Base-by-base conservation (phyloP, 2,888 invertebrate genomes). In the Microctonus brassicae region DNA sequence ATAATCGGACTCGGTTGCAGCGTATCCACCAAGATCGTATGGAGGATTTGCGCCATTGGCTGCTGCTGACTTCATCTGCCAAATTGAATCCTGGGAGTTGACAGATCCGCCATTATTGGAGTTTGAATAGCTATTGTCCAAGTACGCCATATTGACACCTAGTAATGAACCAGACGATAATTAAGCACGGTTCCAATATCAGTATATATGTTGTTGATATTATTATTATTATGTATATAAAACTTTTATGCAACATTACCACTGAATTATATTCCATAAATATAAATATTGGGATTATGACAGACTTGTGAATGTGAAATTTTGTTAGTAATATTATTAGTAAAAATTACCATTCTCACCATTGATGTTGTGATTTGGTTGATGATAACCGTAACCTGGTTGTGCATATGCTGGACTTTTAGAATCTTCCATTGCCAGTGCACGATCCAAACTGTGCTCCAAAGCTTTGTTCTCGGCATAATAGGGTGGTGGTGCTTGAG, bases 91-190 rank as follows among this genome's bases (percentile, higher is more conserved):
- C 88, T 97, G 97, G 4, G 96, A 97, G 89, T 97, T 96, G 71
- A 97, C 96, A 81, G 96, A 96, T 78, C 97, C 97, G n/a, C 96
- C 96, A 88, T 96, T 96, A 89, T 96, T 96, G 73, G 96, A 96
- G 87, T 96, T 96, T 73, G 96, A 95, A 88, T 96, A 96, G 87
- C 95, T 95, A 88, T 95, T 95, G 87, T 96, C 96, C 89, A 95
- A 92, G 89, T 96, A 96, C 76, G 94, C 95, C 93, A 95, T 94
- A 88, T 95, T 95, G 76, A 93, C 93, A 92, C 95, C 95, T 94
- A 75, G 29, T 13, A 71, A 74, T 61, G 10, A 60, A 62, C 47
- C n/a, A 17, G 67, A 62, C 42, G 22, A 58, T 34, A 55, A 70
- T 73, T 72, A 17, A 17, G 17, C n/a, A n/a, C 64, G 39, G 26